phyloP scores from a whole-genome alignment of 92 coral and sea anemone species.

The Isaurus tuberculatus region DNA sequence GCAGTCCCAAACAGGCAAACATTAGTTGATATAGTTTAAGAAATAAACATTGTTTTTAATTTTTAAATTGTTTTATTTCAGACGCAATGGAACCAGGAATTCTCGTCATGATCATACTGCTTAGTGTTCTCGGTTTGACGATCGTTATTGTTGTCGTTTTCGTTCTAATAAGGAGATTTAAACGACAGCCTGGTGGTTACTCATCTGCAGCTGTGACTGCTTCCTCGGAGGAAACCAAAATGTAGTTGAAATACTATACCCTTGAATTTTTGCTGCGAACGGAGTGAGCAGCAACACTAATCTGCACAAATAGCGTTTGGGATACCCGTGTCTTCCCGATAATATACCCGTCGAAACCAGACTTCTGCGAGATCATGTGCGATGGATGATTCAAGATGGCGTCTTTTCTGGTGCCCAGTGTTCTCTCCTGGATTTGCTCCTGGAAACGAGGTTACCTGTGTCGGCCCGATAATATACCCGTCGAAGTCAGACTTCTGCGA shows the following conservation, averaged over 20 bases:
- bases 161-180: background rate
- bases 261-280: too few species aligned
- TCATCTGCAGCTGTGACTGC: background rate
- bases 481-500: too few species aligned
- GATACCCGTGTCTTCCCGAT: too few species aligned
- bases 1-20: background rate
- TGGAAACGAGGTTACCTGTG: too few species aligned
- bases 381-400: too few species aligned
- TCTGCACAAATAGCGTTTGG: too few species aligned
- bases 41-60: background rate
- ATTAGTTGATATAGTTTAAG: background rate
- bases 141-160: background rate
- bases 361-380: too few species aligned
- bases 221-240: background rate
- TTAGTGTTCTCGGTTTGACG: background rate
- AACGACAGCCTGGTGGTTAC: background rate
- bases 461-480: too few species aligned
- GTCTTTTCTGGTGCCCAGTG: too few species aligned
- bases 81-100: constrained; percentile 9
- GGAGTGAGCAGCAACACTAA: too few species aligned
- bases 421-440: too few species aligned
- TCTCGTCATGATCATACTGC: background rate
- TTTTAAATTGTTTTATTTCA: background rate
- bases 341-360: too few species aligned
- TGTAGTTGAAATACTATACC: background rate